Evolutionary conservation across 2,113 vertebrate species (phyloP), one percentile per base, ranked within the genome.

Genomic region (Sander lucioperca): DNA sequence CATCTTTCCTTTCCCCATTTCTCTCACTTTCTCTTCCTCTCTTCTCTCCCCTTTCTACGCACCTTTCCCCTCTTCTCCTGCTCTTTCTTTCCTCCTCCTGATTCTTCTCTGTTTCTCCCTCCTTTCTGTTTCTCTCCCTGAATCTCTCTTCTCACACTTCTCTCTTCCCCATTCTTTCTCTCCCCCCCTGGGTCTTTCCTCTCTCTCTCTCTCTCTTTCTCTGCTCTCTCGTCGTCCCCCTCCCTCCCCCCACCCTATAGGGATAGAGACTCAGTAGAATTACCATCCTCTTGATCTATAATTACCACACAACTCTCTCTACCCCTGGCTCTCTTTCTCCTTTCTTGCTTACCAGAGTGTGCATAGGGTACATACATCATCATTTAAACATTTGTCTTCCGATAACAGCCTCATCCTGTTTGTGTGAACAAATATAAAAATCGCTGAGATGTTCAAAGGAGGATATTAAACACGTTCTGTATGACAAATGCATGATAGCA

Each of bases 251-350:
- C 86, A 82, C 67, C 85, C 90, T 88, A 81, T 86, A 88, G 90
- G 90, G 92, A 91, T 82, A 74, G 68, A 84, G 82, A 82, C 88
- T 88, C 88, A 68, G 89, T 91, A 91, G 88, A 92, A 93, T 93
- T 92, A 92, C 85, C 85, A 91, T 93, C 86, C 86, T 91, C 92
- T 93, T 93, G 92, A 93, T 93, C 90, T 93, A 93, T 93, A 93
- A 93, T 93, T 93, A 93, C 92, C 90, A 88, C 88, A 86, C 79
- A 84, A 84, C 88, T 89, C 77, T 80, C 67, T 86, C 86, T 86
- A 88, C 90, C 83, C 79, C 74, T 88, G 87, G 91, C 88, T 91
- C 63, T 86, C 73, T 80, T 85, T 78, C 83, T 89, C 74, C 70
- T 84, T 81, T 71, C 86, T 86, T 75, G 79, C 79, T 84, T 82